Evolutionary conservation across 2,113 vertebrate species (phyloP).

Genomic region (Gracilinanus agilis): DNA sequence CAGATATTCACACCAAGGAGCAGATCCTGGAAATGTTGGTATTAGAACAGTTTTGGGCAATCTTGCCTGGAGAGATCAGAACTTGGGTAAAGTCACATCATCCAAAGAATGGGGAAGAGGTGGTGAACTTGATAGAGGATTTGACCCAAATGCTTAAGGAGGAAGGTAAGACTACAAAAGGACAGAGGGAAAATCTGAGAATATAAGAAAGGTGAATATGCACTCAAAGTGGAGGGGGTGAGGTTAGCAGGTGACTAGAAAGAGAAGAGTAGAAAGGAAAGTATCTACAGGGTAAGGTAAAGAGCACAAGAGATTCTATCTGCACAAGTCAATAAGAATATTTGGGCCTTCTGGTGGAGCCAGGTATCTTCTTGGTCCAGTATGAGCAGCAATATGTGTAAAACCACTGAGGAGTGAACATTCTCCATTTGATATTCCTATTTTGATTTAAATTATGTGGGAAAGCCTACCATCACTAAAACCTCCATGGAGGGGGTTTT

Average conservation of each 20-base stretch:
- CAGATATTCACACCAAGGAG: not conserved
- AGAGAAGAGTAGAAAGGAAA: not conserved
- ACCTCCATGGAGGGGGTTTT: not conserved
- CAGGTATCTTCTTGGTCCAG: not conserved
- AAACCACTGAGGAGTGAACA: not conserved
- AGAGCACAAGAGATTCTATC: not conserved
- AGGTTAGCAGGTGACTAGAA: not conserved
- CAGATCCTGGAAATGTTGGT: not conserved
- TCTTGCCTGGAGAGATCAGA: not conserved
- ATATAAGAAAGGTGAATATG: not conserved
- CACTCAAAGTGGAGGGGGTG: not conserved
- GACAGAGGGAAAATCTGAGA: not conserved
- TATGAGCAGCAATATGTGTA: not conserved
- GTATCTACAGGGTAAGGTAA: not conserved
- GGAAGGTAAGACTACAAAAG: not conserved
- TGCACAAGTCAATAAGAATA: not conserved
- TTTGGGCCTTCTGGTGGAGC: not conserved
- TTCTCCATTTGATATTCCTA: not conserved
- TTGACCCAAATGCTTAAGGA: not conserved
- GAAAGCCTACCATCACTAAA: not conserved
- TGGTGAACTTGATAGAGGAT: not conserved
- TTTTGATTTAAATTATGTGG: not conserved
- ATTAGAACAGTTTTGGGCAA: not conserved
- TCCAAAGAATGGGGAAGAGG: not conserved
- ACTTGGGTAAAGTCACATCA: constrained; percentile 4